Evolutionary conservation across 2,113 vertebrate genomes (phyloP), one percentile per base, ranked within the genome.

Genomic region (Glaucomys volans): DNA sequence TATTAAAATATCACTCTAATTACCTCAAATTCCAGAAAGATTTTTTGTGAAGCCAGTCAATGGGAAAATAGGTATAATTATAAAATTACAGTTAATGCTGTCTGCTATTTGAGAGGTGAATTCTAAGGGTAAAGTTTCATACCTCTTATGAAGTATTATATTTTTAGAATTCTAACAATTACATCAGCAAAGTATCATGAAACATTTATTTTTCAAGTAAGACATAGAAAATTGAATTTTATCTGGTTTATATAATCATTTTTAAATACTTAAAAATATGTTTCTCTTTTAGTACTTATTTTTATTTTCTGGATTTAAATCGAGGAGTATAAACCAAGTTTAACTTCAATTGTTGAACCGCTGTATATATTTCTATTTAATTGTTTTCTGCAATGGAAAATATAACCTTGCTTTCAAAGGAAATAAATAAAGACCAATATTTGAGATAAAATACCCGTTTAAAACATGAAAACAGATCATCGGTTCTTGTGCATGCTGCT

Each of bases 401-500:
- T 74, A 37, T 16, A 59, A 64, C 71, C 81, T 75, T 72, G 28
- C 2, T 90, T 92, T 52, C 32, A 96, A 88, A 85, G 37, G 95
- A 83, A 89, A 79, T 77, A 93, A 87, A n/a, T 79, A 30, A 91
- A 92, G 37, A 89, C 87, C 80, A 54, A 76, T 62, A 96, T 95
- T 94, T 90, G 59, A 54, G 64, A 82, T 95, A 83, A 77, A 96
- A 89, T 6, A 5, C 28, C 77, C 26, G 12, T 93, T 90, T 97
- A 88, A 97, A 96, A 85, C 95, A 90, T 95, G 76, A 44, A 84
- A 95, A 75, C 72, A 92, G 66, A 94, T 89, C 3, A 76, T 87
- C 87, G 69, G 91, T 97, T 98, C 82, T 57, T 97, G 91, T 89
- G 85, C 89, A 98, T 96, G 89, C 96, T 96, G 76, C 91, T 98